Percentiles rank a stretch among this genome's conserved stretches.
These are phyloP conservation scores for Tuberolachnus salignus DNA, from an alignment of 2,888 invertebrate species.

Conservation along the genomic window DNA sequence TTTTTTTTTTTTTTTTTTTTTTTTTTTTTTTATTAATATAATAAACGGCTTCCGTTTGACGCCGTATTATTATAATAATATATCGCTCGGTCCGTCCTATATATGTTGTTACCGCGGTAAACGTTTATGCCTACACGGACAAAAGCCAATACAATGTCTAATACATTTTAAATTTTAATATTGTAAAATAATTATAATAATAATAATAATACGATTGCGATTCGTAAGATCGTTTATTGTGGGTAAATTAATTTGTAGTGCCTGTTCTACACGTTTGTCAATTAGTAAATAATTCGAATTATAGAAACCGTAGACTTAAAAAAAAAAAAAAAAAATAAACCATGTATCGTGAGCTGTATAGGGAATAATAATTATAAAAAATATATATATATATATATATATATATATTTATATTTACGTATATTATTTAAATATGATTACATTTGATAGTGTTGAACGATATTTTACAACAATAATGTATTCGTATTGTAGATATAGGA, in stretches of 20 bases:
- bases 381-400: background rate
- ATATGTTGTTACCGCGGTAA: slow-evolving; percentile 42
- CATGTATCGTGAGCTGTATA: no score
- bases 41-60: background rate
- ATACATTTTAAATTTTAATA: slow-evolving; percentile 12
- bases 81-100: slow-evolving; percentile 48
- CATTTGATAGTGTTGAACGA: slow-evolving; percentile 1
- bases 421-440: background rate
- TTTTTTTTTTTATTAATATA: background rate
- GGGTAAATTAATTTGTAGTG: background rate
- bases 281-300: background rate
- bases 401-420: background rate
- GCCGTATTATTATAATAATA: background rate
- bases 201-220: background rate
- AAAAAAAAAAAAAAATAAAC: background rate
- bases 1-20: no score
- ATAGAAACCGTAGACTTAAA: background rate
- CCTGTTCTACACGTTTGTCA: background rate
- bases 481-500: no score
- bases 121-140: background rate
- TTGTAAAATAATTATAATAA: background rate
- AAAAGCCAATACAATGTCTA: background rate
- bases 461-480: background rate
- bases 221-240: background rate
- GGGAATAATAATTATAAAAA: no score